Percentiles rank a stretch among this genome's conserved stretches.
These are phyloP conservation scores for Lasioglossum morio DNA, from an alignment of 2,888 invertebrate species.

Conservation along the genomic window DNA sequence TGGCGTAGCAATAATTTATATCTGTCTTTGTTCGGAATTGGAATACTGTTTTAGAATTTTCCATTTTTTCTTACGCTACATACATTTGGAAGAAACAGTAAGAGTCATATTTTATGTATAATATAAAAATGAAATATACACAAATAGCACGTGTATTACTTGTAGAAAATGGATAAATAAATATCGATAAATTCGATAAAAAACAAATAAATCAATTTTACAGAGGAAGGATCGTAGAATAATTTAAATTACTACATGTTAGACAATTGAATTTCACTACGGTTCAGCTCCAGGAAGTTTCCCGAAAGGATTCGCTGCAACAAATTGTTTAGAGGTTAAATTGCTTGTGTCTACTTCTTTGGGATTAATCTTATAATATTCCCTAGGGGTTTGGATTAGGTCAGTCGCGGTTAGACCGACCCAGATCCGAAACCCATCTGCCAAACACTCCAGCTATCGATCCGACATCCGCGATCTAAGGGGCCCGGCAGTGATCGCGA, in stretches of 20 bases:
- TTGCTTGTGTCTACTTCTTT: background rate
- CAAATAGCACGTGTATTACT: too few species aligned
- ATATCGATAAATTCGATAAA: too few species aligned
- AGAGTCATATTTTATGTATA: too few species aligned
- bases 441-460: background rate
- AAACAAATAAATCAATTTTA: too few species aligned
- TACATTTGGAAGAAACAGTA: too few species aligned
- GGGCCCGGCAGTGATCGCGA: background rate
- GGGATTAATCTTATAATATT: background rate
- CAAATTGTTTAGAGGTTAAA: background rate
- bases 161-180: too few species aligned
- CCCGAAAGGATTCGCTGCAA: background rate
- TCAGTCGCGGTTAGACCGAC: conserved; percentile 1
- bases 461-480: background rate
- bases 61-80: too few species aligned
- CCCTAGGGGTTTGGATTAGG: background rate
- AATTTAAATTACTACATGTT: background rate
- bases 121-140: too few species aligned
- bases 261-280: background rate
- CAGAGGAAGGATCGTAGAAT: too few species aligned
- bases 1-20: too few species aligned
- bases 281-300: background rate
- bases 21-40: too few species aligned
- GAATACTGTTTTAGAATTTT: too few species aligned
- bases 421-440: background rate